Conservation (phyloP, 2,113 vertebrate species). For the Cebidichthys violaceus region DNA sequence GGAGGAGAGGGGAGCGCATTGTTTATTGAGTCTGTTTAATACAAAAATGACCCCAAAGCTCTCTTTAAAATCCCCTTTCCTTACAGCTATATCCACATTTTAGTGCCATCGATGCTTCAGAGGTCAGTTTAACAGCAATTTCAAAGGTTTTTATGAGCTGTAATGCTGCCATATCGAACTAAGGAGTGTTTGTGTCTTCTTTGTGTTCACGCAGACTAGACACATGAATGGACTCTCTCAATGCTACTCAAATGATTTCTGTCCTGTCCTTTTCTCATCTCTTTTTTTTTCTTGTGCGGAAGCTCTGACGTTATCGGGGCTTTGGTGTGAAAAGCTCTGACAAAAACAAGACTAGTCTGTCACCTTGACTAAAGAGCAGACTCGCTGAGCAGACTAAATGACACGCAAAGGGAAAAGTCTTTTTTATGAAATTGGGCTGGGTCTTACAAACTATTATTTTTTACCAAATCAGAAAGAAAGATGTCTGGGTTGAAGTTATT, state of each 20-base stretch:
- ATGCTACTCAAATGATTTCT: neutral
- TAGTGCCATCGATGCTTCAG: neutral
- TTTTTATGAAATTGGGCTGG: neutral
- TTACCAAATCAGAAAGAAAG: neutral
- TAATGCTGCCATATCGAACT: neutral
- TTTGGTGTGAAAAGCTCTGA: constrained; percentile 32
- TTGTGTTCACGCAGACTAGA: neutral
- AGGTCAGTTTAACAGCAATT: neutral
- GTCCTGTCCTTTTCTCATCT: constrained; percentile 12
- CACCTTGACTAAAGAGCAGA: constrained; percentile 33
- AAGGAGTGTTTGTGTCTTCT: neutral
- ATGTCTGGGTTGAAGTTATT: neutral
- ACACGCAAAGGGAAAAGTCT: neutral
- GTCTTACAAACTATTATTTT: neutral
- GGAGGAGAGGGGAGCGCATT: neutral
- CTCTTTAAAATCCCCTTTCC: constrained; percentile 4
- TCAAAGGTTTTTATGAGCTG: neutral
- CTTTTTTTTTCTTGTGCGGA: constrained; percentile 15
- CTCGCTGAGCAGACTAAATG: constrained; percentile 4
- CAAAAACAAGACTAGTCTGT: constrained; percentile 28
- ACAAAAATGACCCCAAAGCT: constrained; percentile 28
- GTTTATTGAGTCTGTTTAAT: constrained; percentile 3
- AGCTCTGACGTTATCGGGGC: neutral
- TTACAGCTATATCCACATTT: constrained; percentile 28
- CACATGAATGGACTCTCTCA: neutral